Conservation (phyloP, 1,140 invertebrate genomes). For the Cyclargus thomasi region DNA sequence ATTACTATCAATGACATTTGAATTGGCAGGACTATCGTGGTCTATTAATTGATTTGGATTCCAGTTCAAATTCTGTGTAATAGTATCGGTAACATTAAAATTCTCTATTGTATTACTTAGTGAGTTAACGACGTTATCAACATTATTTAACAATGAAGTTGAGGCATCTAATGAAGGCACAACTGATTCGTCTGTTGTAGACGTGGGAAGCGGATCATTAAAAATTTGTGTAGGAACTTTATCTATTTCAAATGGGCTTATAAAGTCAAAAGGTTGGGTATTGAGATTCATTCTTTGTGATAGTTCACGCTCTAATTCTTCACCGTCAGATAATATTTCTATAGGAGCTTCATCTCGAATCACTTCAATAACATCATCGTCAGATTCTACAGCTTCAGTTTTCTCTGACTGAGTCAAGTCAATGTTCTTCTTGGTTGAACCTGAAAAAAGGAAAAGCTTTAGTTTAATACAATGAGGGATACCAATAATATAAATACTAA, state of each 20-base stretch:
- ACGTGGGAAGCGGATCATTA: conserved; percentile 12
- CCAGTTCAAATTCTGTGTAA: not conserved
- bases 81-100: conserved; percentile 2
- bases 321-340: conserved; percentile 62
- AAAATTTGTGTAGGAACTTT: conserved; percentile 5
- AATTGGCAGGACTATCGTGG: not conserved
- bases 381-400: conserved; percentile 43
- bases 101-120: conserved; percentile 11
- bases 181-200: conserved; percentile 10
- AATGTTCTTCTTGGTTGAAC: conserved; percentile 14
- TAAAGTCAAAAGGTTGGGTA: conserved; percentile 26
- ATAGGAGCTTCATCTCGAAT: conserved; percentile 65
- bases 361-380: conserved; percentile 69
- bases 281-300: conserved; percentile 21
- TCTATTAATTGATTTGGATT: not conserved
- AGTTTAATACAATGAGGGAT: not conserved
- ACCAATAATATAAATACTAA: too few relatives aligned
- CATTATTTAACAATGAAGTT: conserved; percentile 11
- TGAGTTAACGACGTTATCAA: conserved; percentile 19
- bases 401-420: conserved; percentile 30
- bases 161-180: conserved; percentile 16
- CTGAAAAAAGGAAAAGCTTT: conserved; percentile 9
- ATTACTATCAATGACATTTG: not conserved
- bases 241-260: conserved; percentile 17
- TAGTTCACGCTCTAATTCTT: conserved; percentile 50